Evolutionary conservation across 2,797 vertebrate genomes (phyloP), one percentile per base, ranked within the genome.

Genomic region (Buphagus erythrorhynchus): DNA sequence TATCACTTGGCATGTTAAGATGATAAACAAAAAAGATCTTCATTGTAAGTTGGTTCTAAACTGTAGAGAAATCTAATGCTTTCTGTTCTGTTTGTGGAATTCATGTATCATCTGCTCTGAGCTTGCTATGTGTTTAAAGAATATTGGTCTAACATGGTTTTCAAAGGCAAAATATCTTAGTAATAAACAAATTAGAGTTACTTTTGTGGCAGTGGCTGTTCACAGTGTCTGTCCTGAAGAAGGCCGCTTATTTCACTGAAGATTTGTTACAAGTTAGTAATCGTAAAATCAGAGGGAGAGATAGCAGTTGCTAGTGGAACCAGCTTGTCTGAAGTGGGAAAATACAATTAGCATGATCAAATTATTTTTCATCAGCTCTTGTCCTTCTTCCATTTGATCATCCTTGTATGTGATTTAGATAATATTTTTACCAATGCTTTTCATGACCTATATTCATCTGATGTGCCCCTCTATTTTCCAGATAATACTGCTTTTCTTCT

Each of bases 291-390:
- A 5, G 59, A 51, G 48, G 11, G 33, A 11, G 29, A 24, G 4
- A 6, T 1, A 16, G n/a, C 4, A 4, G 25, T 61, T 61, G 17
- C 40, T 46, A 38, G 29, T 40, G 38, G 61, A 35, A 49, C 24
- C 19, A 19, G 3, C 7, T 42, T 69, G 11, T 82, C 40, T 48
- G 7, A 67, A 89, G 45, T 66, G 24, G 28, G 71, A 45, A 73
- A 79, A 26, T n/a, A 26, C 0, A 5, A 7, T 16, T 51, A 22
- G 11, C 3, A 2, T 13, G 38, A 61, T 57, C 0, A 18, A 79
- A 40, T 63, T 67, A 18, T 52, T 93, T 86, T 72, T 83, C 51
- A 52, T 88, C 67, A 77, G n/a, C 33, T 28, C 7, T 67, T 83
- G 49, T 77, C 42, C 35, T 69, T 71, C 33, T 72, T 91, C 3